Evolutionary conservation across 1,140 invertebrate species (phyloP).

Genomic region (Camponotus pennsylvanicus): DNA sequence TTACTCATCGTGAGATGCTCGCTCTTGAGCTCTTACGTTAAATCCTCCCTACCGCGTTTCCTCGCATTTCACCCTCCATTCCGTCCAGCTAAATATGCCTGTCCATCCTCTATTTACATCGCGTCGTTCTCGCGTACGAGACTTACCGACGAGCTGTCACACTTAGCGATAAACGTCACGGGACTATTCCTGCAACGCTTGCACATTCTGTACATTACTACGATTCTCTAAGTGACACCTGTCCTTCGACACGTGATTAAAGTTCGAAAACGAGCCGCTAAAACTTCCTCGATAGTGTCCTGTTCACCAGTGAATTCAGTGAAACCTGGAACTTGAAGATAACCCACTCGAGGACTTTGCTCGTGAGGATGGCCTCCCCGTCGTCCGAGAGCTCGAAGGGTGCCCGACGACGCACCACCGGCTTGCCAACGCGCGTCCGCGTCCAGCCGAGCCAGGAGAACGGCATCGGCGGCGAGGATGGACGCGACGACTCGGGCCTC

Average conservation of each 20-base stretch:
- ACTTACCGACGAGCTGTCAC: slow-evolving; percentile 1
- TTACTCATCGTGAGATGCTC: slow-evolving; percentile 40
- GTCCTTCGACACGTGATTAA: background rate
- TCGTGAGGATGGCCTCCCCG: slow-evolving; percentile 65
- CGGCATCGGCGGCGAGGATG: slow-evolving; percentile 74
- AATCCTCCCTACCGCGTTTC: background rate
- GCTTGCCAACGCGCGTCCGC: slow-evolving; percentile 56
- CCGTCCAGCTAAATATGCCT: slow-evolving; percentile 35
- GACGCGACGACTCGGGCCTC: slow-evolving; percentile 83
- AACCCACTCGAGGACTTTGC: background rate
- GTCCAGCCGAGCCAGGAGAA: slow-evolving; percentile 45
- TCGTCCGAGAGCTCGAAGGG: slow-evolving; percentile 67
- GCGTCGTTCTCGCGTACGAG: background rate
- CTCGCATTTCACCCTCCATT: slow-evolving; percentile 21
- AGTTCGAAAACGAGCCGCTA: background rate
- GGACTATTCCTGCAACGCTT: too few relatives aligned
- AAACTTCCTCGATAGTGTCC: background rate
- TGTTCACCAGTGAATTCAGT: background rate
- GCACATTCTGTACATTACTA: background rate
- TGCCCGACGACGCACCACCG: slow-evolving; percentile 69
- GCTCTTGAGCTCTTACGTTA: background rate
- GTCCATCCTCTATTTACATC: slow-evolving; percentile 39
- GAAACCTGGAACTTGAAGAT: background rate
- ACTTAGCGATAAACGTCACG: background rate
- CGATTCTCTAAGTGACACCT: background rate